These are phyloP conservation scores for Abscondita cerata DNA, from an alignment of 2,888 invertebrate genomes.

Conservation along the genomic window DNA sequence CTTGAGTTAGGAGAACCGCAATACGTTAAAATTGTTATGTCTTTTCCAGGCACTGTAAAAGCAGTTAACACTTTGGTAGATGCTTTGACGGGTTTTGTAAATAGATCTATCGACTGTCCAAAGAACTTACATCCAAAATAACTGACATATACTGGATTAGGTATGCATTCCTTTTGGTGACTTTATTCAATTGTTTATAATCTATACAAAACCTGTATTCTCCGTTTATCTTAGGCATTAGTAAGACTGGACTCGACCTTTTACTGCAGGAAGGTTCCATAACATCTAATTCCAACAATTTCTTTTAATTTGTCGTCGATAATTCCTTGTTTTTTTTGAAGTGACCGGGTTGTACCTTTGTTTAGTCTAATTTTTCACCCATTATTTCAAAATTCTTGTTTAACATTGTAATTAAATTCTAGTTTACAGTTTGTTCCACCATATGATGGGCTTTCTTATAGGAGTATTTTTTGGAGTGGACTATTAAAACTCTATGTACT, in stretches of 20 bases:
- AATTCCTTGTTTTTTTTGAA: neutral
- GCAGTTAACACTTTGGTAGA: slow-evolving; percentile 13
- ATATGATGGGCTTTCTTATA: no score
- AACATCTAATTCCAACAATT: neutral
- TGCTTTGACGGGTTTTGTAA: slow-evolving; percentile 36
- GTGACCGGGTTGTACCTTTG: slow-evolving; percentile 1
- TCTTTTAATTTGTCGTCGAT: neutral
- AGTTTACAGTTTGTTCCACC: no score
- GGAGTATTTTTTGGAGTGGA: no score
- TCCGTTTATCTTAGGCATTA: slow-evolving; percentile 49
- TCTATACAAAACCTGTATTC: slow-evolving; percentile 42
- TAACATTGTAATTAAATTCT: no score
- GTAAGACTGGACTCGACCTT: neutral
- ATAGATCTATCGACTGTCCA: slow-evolving; percentile 44
- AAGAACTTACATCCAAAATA: slow-evolving; percentile 43
- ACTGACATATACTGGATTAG: slow-evolving; percentile 42
- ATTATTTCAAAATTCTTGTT: neutral
- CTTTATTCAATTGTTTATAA: slow-evolving; percentile 38
- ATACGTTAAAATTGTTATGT: no score
- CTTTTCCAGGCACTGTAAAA: slow-evolving; percentile 25
- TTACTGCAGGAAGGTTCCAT: neutral
- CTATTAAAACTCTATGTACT: no score
- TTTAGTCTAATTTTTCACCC: neutral
- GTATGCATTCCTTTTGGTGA: slow-evolving; percentile 34
- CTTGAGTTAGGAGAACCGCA: no score